These are phyloP conservation scores for Nerophis lumbriciformis DNA, from an alignment of 2,113 vertebrate genomes.

Conservation along the genomic window DNA sequence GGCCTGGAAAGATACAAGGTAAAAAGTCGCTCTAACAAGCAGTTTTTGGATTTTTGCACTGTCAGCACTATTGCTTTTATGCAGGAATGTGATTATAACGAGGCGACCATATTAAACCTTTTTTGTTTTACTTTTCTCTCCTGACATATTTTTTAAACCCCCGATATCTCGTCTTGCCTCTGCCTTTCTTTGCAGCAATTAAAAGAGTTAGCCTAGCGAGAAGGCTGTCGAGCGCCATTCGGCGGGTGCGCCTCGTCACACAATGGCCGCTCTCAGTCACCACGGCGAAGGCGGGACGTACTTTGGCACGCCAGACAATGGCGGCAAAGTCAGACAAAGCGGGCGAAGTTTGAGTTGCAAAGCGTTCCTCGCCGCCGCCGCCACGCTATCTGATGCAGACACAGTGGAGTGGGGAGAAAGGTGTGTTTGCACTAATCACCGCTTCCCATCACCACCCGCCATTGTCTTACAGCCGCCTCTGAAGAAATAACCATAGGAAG, in stretches of 20 bases:
- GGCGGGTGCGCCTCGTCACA: slow-evolving; percentile 23
- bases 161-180: slow-evolving; percentile 9
- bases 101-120: not conserved
- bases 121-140: not conserved
- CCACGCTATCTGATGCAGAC: slow-evolving; percentile 65
- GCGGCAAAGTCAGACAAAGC: slow-evolving; percentile 35
- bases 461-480: slow-evolving; percentile 63
- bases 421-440: slow-evolving; percentile 45
- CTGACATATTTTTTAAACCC: slow-evolving; percentile 2
- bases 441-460: slow-evolving; percentile 59
- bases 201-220: slow-evolving; percentile 48
- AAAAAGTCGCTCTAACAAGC: no score
- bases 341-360: slow-evolving; percentile 40
- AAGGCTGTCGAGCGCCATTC: slow-evolving; percentile 27
- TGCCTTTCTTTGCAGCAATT: slow-evolving; percentile 33
- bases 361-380: slow-evolving; percentile 25
- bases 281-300: slow-evolving; percentile 16
- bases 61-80: not conserved
- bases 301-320: slow-evolving; percentile 40
- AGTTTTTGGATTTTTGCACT: not conserved
- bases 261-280: slow-evolving; percentile 48
- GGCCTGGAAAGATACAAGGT: no score
- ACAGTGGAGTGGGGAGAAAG: slow-evolving; percentile 23
- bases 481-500: slow-evolving; percentile 64
- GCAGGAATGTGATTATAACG: not conserved